These are phyloP conservation scores for Podabrus alpinus DNA, from an alignment of 2,888 invertebrate species.

Conservation along the genomic window DNA sequence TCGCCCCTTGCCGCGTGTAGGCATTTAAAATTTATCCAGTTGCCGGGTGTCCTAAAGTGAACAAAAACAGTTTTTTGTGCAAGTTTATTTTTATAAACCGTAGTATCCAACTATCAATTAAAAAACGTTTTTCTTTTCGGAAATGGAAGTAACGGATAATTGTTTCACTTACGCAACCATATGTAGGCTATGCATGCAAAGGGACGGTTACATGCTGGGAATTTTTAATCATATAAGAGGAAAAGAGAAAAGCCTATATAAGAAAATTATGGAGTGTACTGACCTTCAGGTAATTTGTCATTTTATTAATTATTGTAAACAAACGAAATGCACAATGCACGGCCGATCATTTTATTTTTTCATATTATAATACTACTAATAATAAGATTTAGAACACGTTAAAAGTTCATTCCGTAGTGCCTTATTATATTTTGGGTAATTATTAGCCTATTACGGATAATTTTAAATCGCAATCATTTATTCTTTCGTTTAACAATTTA, in stretches of 20 bases:
- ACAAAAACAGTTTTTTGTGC: constrained; percentile 24
- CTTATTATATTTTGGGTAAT: not conserved
- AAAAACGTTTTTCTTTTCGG: constrained; percentile 37
- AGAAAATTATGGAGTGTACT: constrained; percentile 56
- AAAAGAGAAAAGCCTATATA: constrained; percentile 54
- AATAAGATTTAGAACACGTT: not conserved
- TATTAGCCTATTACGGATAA: not conserved
- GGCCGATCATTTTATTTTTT: not conserved
- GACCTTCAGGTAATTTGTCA: constrained; percentile 50
- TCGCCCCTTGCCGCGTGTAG: constrained; percentile 53
- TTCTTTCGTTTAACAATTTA: not conserved
- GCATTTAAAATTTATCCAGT: constrained; percentile 33
- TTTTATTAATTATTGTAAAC: not conserved
- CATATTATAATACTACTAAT: not conserved
- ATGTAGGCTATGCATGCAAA: constrained; percentile 69
- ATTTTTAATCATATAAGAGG: constrained; percentile 63
- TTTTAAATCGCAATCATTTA: not conserved
- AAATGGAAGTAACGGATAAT: constrained; percentile 48
- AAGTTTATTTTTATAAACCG: constrained; percentile 7
- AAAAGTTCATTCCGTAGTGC: not conserved
- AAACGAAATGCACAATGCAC: not conserved
- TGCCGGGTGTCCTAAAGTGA: constrained; percentile 34
- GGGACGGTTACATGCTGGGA: constrained; percentile 65
- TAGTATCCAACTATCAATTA: not conserved
- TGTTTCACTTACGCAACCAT: constrained; percentile 66